A percentile compares a stretch with the other conserved stretches of the same genome.
Conservation (phyloP, 37 sponge, comb jelly and placozoan species). For the Beroe forskalii region DNA sequence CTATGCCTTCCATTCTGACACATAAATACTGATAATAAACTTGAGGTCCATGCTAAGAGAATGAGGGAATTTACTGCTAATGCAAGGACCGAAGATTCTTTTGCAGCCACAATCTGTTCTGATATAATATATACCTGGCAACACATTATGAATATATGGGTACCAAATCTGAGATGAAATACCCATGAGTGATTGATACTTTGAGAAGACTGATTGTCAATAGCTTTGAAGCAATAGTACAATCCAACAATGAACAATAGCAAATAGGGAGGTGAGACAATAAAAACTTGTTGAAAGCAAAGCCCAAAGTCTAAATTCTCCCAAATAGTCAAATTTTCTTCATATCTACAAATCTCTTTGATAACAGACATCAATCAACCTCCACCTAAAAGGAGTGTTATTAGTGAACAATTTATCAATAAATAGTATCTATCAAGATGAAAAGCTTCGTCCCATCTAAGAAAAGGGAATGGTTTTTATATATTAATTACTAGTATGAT, state of each 20-base stretch:
- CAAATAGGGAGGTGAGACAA: background rate
- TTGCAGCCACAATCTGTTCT: background rate
- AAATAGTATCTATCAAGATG: no score
- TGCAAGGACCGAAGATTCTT: background rate
- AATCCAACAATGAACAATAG: background rate
- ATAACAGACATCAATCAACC: background rate
- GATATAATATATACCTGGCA: background rate
- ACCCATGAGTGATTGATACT: background rate
- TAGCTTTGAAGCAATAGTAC: background rate
- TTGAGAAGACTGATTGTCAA: background rate
- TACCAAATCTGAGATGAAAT: background rate
- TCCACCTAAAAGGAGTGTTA: no score
- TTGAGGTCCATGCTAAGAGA: background rate
- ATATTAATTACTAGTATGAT: no score
- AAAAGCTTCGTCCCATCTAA: no score
- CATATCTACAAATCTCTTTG: constrained; percentile 6
- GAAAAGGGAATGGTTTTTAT: no score
- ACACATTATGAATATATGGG: background rate
- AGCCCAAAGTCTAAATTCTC: background rate
- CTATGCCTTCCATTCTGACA: background rate
- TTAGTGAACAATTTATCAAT: no score
- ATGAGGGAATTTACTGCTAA: constrained; percentile 3
- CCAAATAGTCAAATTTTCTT: constrained; percentile 15
- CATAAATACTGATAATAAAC: background rate
- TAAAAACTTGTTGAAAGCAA: constrained; percentile 47